These are phyloP conservation scores for Sparidentex hasta DNA, from an alignment of 2,797 vertebrate species.

Conservation along the genomic window DNA sequence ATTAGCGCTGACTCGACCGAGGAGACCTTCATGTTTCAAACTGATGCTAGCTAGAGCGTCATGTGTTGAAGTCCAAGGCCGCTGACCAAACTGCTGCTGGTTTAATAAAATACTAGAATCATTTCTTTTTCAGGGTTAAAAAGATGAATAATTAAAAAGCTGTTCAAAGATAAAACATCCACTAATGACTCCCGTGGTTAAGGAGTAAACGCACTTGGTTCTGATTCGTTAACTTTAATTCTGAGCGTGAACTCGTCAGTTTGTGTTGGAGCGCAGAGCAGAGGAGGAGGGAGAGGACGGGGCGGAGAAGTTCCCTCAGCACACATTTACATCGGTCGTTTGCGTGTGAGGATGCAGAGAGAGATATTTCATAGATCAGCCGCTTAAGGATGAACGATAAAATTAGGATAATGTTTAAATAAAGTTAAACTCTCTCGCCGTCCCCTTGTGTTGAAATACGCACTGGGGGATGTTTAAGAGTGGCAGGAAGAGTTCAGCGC, in stretches of 20 bases:
- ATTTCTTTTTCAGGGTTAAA: too few relatives aligned
- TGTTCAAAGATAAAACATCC: not conserved
- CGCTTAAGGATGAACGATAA: not conserved
- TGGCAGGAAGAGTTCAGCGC: constrained; percentile 7
- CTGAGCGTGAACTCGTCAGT: not conserved
- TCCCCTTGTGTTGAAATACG: not conserved
- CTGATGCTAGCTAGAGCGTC: too few relatives aligned
- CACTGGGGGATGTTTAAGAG: not conserved
- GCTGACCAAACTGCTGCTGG: too few relatives aligned
- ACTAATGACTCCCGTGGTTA: not conserved
- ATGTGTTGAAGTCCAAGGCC: too few relatives aligned
- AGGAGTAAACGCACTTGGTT: not conserved
- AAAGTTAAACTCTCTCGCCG: not conserved
- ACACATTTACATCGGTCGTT: not conserved
- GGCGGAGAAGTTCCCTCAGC: not conserved
- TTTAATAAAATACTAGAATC: too few relatives aligned
- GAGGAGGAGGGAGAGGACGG: not conserved
- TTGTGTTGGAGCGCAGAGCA: not conserved
- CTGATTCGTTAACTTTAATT: not conserved
- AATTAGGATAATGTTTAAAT: not conserved
- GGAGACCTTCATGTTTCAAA: too few relatives aligned
- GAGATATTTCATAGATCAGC: not conserved
- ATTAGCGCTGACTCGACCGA: too few relatives aligned
- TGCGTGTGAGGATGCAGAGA: not conserved
- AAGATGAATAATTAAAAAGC: not conserved